Conservation (phyloP, 2,888 invertebrate genomes). For the Panopea generosa region DNA sequence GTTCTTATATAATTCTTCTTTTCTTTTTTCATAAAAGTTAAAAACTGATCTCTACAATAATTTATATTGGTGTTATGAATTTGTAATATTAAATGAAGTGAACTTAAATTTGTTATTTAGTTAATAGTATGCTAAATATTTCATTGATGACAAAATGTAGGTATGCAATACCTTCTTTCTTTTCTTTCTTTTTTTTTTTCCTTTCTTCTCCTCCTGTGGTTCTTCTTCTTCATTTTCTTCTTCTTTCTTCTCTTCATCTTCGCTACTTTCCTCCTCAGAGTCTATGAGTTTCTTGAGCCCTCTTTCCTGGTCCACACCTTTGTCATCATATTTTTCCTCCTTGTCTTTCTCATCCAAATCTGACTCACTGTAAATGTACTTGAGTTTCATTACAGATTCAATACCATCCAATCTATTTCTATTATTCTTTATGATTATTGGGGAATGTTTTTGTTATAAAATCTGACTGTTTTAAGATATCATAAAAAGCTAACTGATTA, state of each 20-base stretch:
- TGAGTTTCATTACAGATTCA: too few relatives aligned
- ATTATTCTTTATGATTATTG: not conserved
- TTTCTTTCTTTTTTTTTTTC: constrained; percentile 49
- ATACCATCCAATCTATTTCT: too few relatives aligned
- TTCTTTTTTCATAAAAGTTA: too few relatives aligned
- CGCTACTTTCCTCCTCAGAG: constrained; percentile 83
- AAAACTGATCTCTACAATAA: too few relatives aligned
- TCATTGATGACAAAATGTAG: too few relatives aligned
- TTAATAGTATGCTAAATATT: too few relatives aligned
- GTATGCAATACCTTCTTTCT: constrained; percentile 46
- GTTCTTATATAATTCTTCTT: too few relatives aligned
- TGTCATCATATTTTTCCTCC: constrained; percentile 89
- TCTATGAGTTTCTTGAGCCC: constrained; percentile 92
- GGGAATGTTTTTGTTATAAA: not conserved
- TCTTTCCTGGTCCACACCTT: constrained; percentile 96
- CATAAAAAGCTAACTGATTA: too few relatives aligned
- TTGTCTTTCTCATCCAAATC: constrained; percentile 82
- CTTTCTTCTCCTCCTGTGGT: constrained; percentile 62
- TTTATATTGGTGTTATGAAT: too few relatives aligned
- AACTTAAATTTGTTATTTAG: too few relatives aligned
- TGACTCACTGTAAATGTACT: constrained; percentile 64
- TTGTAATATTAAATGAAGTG: too few relatives aligned
- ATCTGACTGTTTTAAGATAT: not conserved
- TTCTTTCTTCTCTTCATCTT: constrained; percentile 87
- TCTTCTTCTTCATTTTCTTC: constrained; percentile 53